A percentile compares a stretch with the other conserved stretches of the same genome.
Conservation (phyloP, 2,797 vertebrate genomes). For the Echiichthys vipera region DNA sequence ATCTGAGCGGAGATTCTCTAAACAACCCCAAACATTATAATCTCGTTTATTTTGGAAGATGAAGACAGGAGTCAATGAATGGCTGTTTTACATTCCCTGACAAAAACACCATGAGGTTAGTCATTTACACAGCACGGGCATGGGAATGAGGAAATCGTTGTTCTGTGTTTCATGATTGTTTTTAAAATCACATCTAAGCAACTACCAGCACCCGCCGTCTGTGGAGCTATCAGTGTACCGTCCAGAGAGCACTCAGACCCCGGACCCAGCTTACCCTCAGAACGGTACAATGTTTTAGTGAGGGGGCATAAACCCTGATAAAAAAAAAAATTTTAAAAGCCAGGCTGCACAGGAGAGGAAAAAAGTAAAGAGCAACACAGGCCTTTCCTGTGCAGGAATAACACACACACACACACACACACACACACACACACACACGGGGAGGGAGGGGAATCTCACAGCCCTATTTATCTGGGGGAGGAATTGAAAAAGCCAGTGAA, state of each 20-base stretch:
- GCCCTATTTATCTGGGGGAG: constrained; percentile 21
- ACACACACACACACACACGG: background rate
- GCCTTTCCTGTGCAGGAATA: constrained; percentile 4
- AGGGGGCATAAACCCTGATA: background rate
- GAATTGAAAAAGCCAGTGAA: constrained; percentile 10
- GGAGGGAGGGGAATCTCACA: constrained; percentile 20
- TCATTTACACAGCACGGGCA: background rate
- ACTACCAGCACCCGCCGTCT: background rate
- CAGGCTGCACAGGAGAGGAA: background rate
- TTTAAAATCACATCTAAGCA: background rate
- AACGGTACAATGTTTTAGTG: background rate
- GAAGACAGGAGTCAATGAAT: background rate
- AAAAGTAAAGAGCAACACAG: constrained; percentile 5
- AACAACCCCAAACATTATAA: background rate
- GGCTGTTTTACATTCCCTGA: background rate
- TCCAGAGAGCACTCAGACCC: background rate
- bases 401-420: background rate
- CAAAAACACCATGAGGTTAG: background rate
- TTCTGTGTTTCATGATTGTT: background rate
- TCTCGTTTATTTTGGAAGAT: background rate
- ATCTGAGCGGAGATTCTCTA: background rate
- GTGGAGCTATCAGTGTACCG: background rate
- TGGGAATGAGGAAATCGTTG: background rate
- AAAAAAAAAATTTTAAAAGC: background rate
- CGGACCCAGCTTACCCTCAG: background rate